Base-by-base conservation (phyloP, 2,888 invertebrate species). In the Nomada hirtipes region DNA sequence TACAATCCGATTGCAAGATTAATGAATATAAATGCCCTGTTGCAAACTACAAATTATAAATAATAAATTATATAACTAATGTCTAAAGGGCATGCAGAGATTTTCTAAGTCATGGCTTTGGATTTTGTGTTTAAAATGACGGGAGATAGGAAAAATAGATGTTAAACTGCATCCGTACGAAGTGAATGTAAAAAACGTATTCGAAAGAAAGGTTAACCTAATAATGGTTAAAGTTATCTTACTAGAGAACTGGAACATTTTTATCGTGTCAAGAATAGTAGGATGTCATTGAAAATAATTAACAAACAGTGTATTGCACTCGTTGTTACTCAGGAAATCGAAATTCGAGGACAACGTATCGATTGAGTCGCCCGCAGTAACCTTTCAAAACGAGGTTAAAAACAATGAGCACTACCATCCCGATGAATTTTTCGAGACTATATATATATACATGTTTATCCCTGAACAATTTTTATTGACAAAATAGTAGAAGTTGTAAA, bases 271-370 rank as follows among this genome's bases (percentile, higher is more conserved):
- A n/a, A 9, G 26, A 55, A 60, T 26, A 0, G 26, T 20, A 42
- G 29, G n/a, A 15, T 57, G 52, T 47, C 2, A n/a, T 44, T 42
- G 57, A 18, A 23, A 20, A 10, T 50, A 2, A 79, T 59, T 18
- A 50, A 60, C 9, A n/a, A 68, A 44, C 15, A 52, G 23, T 68
- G 63, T 11, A 55, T 59, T 60, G 50, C 53, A 60, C 50, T 57
- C n/a, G 26, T 77, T 68, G 63, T 75, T 82, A 57, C 53, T 65
- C 23, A 65, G 61, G 60, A 67, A 79, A 82, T 74, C 73, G 61
- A 82, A 82, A 82, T 82, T 82, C 79, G 81, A 67, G 81, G 79
- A 75, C 81, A 74, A 75, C 79, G 61, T 82, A 82, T 82, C 80
- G 81, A 82, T 82, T 82, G 70, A 82, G 79, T 75, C 52, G 67